Conservation (phyloP, 2,797 vertebrate species). For the Sebastes hubbsi region DNA sequence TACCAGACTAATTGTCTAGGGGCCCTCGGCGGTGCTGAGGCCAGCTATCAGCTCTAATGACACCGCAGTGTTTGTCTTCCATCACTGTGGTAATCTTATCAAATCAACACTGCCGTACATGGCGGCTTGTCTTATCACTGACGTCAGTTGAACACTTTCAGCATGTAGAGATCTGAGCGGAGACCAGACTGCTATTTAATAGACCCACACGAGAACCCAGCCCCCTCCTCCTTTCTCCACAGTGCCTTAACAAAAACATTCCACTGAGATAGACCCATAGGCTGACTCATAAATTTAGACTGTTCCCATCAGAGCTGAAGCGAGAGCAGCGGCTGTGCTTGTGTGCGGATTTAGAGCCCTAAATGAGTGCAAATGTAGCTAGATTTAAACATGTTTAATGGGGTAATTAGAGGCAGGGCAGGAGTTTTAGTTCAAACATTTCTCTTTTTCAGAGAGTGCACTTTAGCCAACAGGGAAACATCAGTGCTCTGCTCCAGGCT, state of each 20-base stretch:
- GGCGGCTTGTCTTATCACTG: neutral
- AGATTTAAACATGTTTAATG: slow-evolving; percentile 8
- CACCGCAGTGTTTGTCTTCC: neutral
- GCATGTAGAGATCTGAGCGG: neutral
- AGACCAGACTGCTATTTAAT: slow-evolving; percentile 26
- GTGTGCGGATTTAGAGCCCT: neutral
- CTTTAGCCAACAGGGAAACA: neutral
- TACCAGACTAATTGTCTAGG: slow-evolving; percentile 55
- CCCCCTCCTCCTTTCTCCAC: slow-evolving; percentile 19
- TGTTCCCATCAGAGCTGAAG: slow-evolving; percentile 41
- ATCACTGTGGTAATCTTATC: slow-evolving; percentile 17
- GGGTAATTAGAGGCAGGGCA: slow-evolving; percentile 13
- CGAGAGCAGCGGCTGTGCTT: neutral
- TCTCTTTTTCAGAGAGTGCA: neutral
- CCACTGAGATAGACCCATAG: slow-evolving; percentile 56
- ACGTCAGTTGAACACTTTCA: neutral
- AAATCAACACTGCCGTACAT: neutral
- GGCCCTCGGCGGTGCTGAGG: slow-evolving; percentile 64
- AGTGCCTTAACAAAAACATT: slow-evolving; percentile 71
- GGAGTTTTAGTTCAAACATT: neutral
- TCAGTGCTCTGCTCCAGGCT: neutral
- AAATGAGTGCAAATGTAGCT: slow-evolving; percentile 8
- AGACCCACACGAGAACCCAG: slow-evolving; percentile 5
- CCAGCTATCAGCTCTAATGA: slow-evolving; percentile 25
- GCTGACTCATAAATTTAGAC: slow-evolving; percentile 68